phyloP scores from a whole-genome alignment of 2,888 invertebrate species.

The Oeneis ivallda region DNA sequence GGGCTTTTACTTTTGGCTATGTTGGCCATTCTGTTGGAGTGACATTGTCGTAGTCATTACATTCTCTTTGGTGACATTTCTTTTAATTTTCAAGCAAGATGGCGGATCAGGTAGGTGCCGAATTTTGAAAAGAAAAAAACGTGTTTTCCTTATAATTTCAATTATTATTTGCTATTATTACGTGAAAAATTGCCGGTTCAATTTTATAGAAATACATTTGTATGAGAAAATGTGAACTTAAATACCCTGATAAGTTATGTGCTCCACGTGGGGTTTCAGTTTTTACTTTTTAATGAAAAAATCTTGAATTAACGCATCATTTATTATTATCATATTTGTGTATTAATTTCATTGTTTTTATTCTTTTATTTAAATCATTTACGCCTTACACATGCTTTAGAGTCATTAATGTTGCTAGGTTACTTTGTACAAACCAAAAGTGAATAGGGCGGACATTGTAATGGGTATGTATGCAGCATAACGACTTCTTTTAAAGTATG shows the following conservation, averaged over 20 bases:
- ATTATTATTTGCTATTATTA: not conserved
- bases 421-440: no score
- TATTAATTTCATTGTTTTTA: not conserved
- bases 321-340: not conserved
- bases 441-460: not conserved
- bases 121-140: slow-evolving; percentile 53
- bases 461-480: not conserved
- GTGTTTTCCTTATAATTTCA: slow-evolving; percentile 39
- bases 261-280: slow-evolving; percentile 35
- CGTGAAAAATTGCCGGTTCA: no score
- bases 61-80: slow-evolving; percentile 45
- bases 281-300: not conserved
- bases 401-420: no score
- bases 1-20: slow-evolving; percentile 27
- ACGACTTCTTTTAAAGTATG: not conserved
- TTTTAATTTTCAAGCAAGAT: slow-evolving; percentile 85
- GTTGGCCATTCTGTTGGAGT: slow-evolving; percentile 29
- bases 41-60: no score
- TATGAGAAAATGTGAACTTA: slow-evolving; percentile 27
- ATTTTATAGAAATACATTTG: not conserved
- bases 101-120: slow-evolving; percentile 89
- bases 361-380: no score
- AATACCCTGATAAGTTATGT: slow-evolving; percentile 18
- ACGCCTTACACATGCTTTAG: no score
- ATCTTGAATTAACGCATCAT: no score